Conservation (phyloP, 2,797 vertebrate species). For the Sphenodon punctatus region DNA sequence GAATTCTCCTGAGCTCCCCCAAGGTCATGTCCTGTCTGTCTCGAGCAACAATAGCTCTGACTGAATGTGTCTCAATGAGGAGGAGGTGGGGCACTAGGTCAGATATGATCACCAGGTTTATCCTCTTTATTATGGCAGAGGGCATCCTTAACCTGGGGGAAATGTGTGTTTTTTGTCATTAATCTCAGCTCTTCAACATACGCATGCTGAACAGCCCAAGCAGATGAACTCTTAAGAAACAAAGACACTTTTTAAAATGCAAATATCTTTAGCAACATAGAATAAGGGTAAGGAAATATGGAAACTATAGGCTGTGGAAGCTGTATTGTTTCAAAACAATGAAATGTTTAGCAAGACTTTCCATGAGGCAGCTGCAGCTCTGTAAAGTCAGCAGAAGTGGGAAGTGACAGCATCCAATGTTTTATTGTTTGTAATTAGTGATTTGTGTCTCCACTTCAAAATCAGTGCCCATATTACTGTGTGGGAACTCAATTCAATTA, state of each 20-base stretch:
- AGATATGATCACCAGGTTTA: not conserved
- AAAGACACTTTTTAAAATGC: constrained; percentile 26
- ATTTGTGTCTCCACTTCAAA: constrained; percentile 44
- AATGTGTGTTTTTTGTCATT: not conserved
- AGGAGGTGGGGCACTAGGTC: constrained; percentile 16
- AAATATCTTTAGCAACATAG: constrained; percentile 27
- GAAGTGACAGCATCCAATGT: constrained; percentile 40
- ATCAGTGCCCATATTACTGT: constrained; percentile 37
- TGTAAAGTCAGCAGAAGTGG: constrained; percentile 59
- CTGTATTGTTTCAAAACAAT: constrained; percentile 54
- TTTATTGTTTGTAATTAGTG: constrained; percentile 54
- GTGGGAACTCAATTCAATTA: constrained; percentile 26
- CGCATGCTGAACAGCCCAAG: constrained; percentile 54
- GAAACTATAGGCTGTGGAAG: constrained; percentile 29
- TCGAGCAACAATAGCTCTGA: constrained; percentile 39
- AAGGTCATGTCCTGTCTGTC: constrained; percentile 52
- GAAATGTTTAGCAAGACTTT: constrained; percentile 44
- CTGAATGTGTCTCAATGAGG: constrained; percentile 49
- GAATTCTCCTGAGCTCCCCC: constrained; percentile 30
- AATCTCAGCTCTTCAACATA: constrained; percentile 16
- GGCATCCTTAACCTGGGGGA: constrained; percentile 10
- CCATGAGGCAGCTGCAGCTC: constrained; percentile 59
- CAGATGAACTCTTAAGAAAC: constrained; percentile 54
- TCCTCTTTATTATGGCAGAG: constrained; percentile 2
- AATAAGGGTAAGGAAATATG: constrained; percentile 37